Percentiles rank a stretch among this genome's conserved stretches.
Evolutionary conservation across 2,797 vertebrate species (phyloP).

Genomic region (Acanthiza pusilla): DNA sequence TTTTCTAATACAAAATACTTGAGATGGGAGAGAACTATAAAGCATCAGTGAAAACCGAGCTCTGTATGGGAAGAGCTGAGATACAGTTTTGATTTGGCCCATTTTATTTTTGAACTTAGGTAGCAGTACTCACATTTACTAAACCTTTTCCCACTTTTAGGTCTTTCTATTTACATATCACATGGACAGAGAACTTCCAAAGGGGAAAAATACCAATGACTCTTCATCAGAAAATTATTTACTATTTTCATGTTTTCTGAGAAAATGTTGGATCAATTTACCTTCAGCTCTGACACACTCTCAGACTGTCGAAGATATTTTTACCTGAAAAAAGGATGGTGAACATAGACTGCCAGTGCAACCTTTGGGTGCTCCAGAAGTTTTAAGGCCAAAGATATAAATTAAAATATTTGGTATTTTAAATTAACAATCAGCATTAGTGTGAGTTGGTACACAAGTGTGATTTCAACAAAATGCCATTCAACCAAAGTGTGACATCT

Average conservation of each 20-base stretch:
- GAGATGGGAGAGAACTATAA: not conserved
- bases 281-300: not conserved
- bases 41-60: not conserved
- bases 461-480: not conserved
- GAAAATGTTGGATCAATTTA: not conserved
- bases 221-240: not conserved
- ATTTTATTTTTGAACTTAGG: not conserved
- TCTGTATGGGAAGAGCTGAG: not conserved
- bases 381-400: not conserved
- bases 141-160: not conserved
- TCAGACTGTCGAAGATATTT: not conserved
- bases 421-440: not conserved
- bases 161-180: not conserved
- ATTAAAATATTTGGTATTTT: not conserved
- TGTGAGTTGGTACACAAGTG: not conserved
- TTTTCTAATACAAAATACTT: not conserved
- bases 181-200: not conserved
- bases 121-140: not conserved
- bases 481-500: not conserved
- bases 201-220: not conserved
- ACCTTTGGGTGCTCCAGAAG: not conserved
- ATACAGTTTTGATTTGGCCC: not conserved
- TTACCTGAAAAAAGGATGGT: not conserved
- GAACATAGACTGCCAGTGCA: not conserved
- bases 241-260: not conserved